Conservation (phyloP, 1,140 invertebrate species). For the Zaprionus capensis region DNA sequence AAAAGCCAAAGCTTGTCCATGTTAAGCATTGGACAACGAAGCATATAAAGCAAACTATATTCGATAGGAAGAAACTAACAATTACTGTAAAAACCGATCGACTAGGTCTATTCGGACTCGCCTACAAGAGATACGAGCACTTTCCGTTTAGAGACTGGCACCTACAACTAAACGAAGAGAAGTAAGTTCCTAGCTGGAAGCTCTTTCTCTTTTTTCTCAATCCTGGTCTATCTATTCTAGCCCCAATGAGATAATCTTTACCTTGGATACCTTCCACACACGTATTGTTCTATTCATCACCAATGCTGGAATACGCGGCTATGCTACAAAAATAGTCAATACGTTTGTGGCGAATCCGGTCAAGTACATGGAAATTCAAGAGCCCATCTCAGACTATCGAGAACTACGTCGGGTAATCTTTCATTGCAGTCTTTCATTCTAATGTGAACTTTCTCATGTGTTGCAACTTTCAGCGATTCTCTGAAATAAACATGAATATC, state of each 20-base stretch:
- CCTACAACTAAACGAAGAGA: slow-evolving; percentile 49
- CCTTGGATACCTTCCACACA: slow-evolving; percentile 67
- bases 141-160: slow-evolving; percentile 72
- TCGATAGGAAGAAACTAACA: slow-evolving; percentile 27
- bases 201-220: not conserved
- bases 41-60: slow-evolving; percentile 44
- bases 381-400: slow-evolving; percentile 61
- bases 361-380: slow-evolving; percentile 59
- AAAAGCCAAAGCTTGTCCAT: not conserved
- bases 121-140: slow-evolving; percentile 64
- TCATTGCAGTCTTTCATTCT: not conserved
- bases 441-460: too few species aligned
- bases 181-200: slow-evolving; percentile 42
- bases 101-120: slow-evolving; percentile 70
- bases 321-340: slow-evolving; percentile 55
- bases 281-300: slow-evolving; percentile 53
- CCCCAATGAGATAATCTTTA: slow-evolving; percentile 68
- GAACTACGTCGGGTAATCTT: slow-evolving; percentile 63
- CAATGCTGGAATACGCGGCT: slow-evolving; percentile 60
- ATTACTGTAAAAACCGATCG: slow-evolving; percentile 71
- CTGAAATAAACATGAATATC: slow-evolving; percentile 69
- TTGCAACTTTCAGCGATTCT: slow-evolving; percentile 46
- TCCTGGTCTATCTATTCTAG: slow-evolving; percentile 2
- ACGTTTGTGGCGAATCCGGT: slow-evolving; percentile 47
- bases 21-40: slow-evolving; percentile 71